Evolutionary conservation across 2,797 vertebrate genomes (phyloP).

Genomic region (Pseudochirops cupreus): DNA sequence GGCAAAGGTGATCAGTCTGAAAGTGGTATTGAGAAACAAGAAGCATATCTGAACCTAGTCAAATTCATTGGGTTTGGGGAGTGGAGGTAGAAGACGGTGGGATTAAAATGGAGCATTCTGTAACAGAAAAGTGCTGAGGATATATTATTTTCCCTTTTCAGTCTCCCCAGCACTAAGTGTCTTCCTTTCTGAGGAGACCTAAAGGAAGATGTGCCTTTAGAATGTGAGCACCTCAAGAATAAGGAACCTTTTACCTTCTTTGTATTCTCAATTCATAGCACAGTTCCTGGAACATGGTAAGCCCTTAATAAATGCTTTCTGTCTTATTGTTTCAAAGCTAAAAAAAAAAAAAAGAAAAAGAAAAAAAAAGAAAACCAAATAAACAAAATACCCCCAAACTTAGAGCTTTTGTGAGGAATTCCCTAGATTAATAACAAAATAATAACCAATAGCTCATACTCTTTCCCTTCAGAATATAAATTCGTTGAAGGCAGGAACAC

Average conservation of each 20-base stretch:
- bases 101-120: neutral
- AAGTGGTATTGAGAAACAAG: conserved; percentile 33
- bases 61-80: conserved; percentile 21
- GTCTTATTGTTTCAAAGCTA: conserved; percentile 36
- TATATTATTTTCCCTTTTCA: neutral
- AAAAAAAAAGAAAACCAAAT: conserved; percentile 7
- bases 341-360: too few species aligned
- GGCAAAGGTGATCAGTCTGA: conserved; percentile 37
- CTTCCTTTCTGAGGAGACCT: neutral
- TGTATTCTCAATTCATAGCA: neutral
- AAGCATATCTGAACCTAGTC: neutral
- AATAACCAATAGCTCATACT: neutral
- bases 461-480: neutral
- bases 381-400: conserved; percentile 19
- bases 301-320: neutral
- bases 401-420: neutral
- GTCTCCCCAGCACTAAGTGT: neutral
- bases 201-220: neutral
- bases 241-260: conserved; percentile 30
- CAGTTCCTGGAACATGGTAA: neutral
- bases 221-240: conserved; percentile 18
- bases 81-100: neutral
- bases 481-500: neutral
- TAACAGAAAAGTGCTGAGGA: neutral
- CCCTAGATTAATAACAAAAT: neutral